These are phyloP conservation scores for Achatina immaculata DNA, from an alignment of 1,140 invertebrate species.

Conservation along the genomic window DNA sequence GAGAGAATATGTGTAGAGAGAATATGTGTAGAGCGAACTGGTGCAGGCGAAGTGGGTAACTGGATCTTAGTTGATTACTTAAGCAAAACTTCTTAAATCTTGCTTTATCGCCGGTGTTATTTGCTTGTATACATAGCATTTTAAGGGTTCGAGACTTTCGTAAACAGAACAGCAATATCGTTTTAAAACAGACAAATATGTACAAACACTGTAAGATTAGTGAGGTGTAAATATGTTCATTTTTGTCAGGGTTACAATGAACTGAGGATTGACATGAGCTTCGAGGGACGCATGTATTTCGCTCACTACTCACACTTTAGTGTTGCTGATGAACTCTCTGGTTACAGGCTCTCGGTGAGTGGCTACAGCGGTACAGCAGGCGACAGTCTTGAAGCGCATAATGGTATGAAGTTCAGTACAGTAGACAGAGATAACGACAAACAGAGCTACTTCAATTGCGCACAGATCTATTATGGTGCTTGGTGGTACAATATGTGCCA, in stretches of 20 bases:
- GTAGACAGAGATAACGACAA: neutral
- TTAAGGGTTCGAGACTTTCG: no score
- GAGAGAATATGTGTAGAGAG: no score
- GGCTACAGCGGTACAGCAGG: neutral
- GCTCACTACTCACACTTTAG: neutral
- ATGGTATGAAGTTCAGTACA: neutral
- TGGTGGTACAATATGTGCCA: neutral
- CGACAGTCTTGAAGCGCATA: neutral
- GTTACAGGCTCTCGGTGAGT: neutral
- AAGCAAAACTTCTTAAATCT: no score
- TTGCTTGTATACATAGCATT: no score
- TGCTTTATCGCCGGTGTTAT: no score
- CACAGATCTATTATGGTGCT: neutral
- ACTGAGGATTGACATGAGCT: neutral
- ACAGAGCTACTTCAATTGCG: neutral
- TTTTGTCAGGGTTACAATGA: neutral
- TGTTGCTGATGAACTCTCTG: neutral
- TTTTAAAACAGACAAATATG: no score
- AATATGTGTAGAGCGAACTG: no score
- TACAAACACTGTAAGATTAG: no score
- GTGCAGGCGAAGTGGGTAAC: no score
- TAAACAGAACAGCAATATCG: no score
- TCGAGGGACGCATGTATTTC: neutral
- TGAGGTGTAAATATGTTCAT: no score
- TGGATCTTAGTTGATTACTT: no score